Conservation (phyloP, 2,113 vertebrate genomes). For the Gracilinanus agilis region DNA sequence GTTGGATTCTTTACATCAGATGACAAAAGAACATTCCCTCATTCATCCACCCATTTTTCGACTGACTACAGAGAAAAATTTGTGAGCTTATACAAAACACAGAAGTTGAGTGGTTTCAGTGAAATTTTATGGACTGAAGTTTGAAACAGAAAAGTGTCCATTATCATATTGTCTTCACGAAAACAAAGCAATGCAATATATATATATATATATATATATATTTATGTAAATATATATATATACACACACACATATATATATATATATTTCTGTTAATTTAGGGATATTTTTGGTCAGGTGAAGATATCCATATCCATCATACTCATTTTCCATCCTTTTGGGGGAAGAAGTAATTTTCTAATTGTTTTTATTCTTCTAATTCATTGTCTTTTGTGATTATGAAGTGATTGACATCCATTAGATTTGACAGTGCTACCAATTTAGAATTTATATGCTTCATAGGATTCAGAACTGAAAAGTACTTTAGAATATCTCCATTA, state of each 20-base stretch:
- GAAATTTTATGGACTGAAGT: slow-evolving; percentile 11
- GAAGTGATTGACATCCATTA: not conserved
- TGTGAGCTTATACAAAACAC: not conserved
- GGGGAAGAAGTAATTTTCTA: not conserved
- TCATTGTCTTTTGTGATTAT: not conserved
- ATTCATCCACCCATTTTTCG: not conserved
- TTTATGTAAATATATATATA: too few species aligned
- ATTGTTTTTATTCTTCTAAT: slow-evolving; percentile 10
- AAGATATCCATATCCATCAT: not conserved
- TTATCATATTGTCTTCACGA: not conserved
- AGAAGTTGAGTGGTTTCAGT: not conserved
- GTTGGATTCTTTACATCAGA: not conserved
- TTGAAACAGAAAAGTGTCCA: slow-evolving; percentile 32
- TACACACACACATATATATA: too few species aligned
- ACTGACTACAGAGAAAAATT: not conserved
- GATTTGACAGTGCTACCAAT: not conserved
- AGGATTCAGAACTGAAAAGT: not conserved
- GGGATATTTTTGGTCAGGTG: not conserved
- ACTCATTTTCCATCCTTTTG: slow-evolving; percentile 4
- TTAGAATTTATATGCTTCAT: not conserved
- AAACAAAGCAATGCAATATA: accelerated
- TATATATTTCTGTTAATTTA: not conserved
- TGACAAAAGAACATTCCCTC: not conserved
- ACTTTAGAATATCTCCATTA: not conserved
- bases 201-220: too few species aligned